phyloP scores from a whole-genome alignment of 2,797 vertebrate genomes.

The Tenualosa thibaudeaui region DNA sequence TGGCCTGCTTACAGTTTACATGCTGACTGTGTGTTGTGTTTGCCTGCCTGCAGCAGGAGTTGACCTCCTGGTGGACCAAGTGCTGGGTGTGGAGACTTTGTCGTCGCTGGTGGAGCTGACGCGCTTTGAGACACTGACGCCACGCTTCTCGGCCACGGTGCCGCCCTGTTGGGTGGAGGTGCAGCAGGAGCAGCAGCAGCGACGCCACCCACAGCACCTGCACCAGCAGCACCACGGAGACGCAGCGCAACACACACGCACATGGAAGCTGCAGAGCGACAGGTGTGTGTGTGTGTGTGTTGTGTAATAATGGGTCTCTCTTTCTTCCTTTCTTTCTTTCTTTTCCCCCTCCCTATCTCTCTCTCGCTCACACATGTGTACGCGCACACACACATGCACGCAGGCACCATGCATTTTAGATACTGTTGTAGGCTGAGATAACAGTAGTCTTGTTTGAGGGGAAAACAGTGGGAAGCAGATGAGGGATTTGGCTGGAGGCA shows the following conservation, averaged over 20 bases:
- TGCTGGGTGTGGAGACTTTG: conserved; percentile 87
- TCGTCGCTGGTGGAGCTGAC: conserved; percentile 95
- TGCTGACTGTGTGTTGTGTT: background rate
- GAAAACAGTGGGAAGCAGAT: background rate
- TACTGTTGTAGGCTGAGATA: background rate
- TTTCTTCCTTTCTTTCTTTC: too few relatives aligned
- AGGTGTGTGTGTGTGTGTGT: conserved; percentile 67
- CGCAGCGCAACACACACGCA: conserved; percentile 95
- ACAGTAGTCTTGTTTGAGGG: background rate
- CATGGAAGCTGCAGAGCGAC: conserved; percentile 96
- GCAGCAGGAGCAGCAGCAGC: conserved; percentile 97
- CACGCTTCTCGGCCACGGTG: conserved; percentile 96
- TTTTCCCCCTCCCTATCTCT: background rate
- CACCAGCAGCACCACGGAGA: conserved; percentile 98
- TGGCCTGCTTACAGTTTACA: background rate
- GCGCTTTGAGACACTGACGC: conserved; percentile 95
- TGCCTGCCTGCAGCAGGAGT: conserved; percentile 75
- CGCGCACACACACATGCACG: background rate
- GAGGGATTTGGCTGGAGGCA: background rate
- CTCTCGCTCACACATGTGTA: background rate
- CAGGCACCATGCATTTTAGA: background rate
- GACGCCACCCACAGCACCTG: conserved; percentile 93
- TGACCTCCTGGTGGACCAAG: conserved; percentile 94
- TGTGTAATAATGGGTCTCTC: background rate
- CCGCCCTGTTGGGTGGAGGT: conserved; percentile 98